These are phyloP conservation scores for Tinamus guttatus DNA, from an alignment of 2,113 vertebrate genomes.

Conservation along the genomic window DNA sequence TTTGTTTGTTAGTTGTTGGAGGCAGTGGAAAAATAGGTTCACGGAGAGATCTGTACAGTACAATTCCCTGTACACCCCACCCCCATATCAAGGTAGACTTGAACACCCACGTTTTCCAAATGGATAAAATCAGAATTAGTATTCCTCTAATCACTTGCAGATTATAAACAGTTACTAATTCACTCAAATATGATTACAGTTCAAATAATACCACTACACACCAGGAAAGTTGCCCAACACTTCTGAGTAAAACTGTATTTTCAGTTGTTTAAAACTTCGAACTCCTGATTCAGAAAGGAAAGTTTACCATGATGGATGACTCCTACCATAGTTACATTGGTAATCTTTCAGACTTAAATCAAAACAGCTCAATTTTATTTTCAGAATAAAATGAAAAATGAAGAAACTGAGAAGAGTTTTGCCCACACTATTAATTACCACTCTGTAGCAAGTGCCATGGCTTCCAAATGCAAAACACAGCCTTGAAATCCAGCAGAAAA, in stretches of 20 bases:
- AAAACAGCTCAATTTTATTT: background rate
- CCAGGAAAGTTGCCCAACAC: background rate
- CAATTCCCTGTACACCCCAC: background rate
- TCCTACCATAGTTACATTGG: background rate
- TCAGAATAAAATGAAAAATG: background rate
- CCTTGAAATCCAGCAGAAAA: background rate
- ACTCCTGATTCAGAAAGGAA: background rate
- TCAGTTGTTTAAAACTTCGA: background rate
- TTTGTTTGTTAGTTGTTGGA: background rate
- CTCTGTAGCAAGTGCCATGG: background rate
- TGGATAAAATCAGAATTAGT: background rate
- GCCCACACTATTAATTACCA: background rate
- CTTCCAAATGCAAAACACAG: background rate
- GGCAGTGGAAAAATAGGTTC: background rate
- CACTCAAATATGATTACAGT: background rate
- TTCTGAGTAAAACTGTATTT: background rate
- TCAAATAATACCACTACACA: background rate
- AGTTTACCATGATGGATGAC: background rate
- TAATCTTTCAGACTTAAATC: background rate
- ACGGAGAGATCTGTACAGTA: background rate
- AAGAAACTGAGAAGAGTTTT: background rate
- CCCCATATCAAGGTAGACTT: fast-evolving
- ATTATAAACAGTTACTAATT: background rate
- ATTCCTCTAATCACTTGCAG: background rate
- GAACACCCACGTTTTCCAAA: background rate